Base-by-base conservation (phyloP, 2,113 vertebrate genomes). In the Garra rufa region DNA sequence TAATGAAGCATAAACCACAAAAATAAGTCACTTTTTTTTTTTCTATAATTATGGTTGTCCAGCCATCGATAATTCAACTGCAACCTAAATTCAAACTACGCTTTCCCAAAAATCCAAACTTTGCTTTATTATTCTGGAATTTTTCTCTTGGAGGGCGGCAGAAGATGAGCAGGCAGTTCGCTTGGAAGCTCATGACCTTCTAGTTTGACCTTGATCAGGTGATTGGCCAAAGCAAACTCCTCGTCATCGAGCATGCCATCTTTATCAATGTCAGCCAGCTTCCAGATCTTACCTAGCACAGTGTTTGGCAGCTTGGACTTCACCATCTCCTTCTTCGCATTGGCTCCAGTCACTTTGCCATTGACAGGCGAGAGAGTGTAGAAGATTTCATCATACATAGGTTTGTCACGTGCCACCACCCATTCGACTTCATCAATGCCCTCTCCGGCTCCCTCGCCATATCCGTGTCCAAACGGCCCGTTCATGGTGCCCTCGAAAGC, bases 201-300 rank as follows among this genome's bases (percentile, higher is more conserved):
- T 90, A 99, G 92, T 93, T 99, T 99, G 88, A 99, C 96, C 90
- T 99, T 99, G 84, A 99, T 99, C 89, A 99, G 96, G 90, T 99
- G 98, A 91, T 99, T 99, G 48, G 98, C 98, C 92, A 99, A 91
- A 0, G 98, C 98, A 78, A 99, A 99, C 92, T 99, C 98, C 89
- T 99, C 98, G 15, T 99, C 98, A 76, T 99, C 98, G 81, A 99
- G 91, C 97, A 99, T 96, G 67, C 98, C 98, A 5, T 99, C 98
- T 92, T 99, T 99, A 90, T 99, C 97, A 2, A 99, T 97, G 91
- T 99, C 98, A 0, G 98, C 96, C 92, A 99, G 94, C 94, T 99
- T 99, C 98, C 98, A 99, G 86, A 99, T 97, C 92, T 99, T 99
- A 41, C 98, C 98, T 86, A 99, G 94, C 30, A 99, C 97, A 0